Evolutionary conservation across 2,797 vertebrate genomes (phyloP).

Genomic region (Falco berigora): DNA sequence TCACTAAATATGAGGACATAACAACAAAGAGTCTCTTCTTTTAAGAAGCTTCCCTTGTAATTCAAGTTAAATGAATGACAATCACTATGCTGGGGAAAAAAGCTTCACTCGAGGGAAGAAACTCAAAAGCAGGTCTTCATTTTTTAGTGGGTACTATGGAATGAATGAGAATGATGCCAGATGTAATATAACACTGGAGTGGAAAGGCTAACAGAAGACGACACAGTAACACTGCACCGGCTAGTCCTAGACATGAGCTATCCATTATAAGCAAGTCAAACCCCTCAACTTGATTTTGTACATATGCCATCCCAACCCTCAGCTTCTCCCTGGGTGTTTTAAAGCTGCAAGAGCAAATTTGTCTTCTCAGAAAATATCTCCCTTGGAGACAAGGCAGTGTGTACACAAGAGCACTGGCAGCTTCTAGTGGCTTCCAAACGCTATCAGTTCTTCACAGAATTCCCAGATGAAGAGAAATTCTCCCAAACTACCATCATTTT

Average conservation of each 20-base stretch:
- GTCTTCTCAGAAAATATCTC: not conserved
- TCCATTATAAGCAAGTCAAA: constrained; percentile 38
- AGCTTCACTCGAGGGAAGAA: not conserved
- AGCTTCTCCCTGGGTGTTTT: not conserved
- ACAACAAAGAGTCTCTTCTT: not conserved
- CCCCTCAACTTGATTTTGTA: constrained; percentile 1
- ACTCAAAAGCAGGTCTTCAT: constrained; percentile 34
- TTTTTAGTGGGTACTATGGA: constrained; percentile 22
- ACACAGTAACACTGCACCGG: not conserved
- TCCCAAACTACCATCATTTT: not conserved
- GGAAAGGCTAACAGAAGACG: constrained; percentile 37
- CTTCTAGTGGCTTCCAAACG: not conserved
- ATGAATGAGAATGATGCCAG: constrained; percentile 33
- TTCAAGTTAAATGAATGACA: not conserved
- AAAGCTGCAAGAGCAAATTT: constrained; percentile 25
- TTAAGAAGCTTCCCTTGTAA: not conserved
- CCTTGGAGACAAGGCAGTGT: not conserved
- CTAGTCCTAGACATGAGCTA: constrained; percentile 12
- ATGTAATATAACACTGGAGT: constrained; percentile 30
- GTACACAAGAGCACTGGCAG: not conserved
- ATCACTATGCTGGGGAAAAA: not conserved
- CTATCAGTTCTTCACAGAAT: not conserved
- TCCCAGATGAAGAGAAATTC: not conserved
- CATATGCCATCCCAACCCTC: not conserved
- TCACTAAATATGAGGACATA: not conserved